phyloP scores from a whole-genome alignment of 2,888 invertebrate genomes.

The Scaptomyza flava region DNA sequence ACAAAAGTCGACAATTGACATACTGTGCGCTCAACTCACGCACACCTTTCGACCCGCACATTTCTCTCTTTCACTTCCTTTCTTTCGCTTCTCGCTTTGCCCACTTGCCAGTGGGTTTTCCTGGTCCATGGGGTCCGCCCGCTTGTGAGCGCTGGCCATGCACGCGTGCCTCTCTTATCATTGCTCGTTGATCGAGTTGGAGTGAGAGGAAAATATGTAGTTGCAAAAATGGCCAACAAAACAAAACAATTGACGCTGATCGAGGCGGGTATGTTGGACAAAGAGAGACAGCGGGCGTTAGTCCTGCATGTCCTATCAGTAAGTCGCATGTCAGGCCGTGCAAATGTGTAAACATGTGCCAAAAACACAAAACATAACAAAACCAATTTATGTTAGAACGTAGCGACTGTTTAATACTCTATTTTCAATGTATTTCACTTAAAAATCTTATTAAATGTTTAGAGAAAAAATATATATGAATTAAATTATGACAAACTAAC shows the following conservation, averaged over 20 bases:
- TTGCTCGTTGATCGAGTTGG: slow-evolving; percentile 18
- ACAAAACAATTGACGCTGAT: slow-evolving; percentile 26
- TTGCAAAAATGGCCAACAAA: slow-evolving; percentile 59
- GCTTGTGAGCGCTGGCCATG: slow-evolving; percentile 55
- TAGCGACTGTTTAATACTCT: slow-evolving; percentile 3
- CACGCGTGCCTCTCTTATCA: slow-evolving; percentile 64
- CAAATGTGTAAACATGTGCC: slow-evolving; percentile 69
- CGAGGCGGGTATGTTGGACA: slow-evolving; percentile 14
- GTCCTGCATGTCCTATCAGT: slow-evolving; percentile 63
- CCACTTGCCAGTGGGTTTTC: neutral
- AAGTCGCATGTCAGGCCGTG: slow-evolving; percentile 62
- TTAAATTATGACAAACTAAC: too few relatives aligned
- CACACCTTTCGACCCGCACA: slow-evolving; percentile 77
- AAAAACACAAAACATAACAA: slow-evolving; percentile 12
- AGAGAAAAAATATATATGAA: too few relatives aligned
- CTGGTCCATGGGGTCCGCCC: slow-evolving; percentile 40
- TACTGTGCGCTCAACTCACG: slow-evolving; percentile 45
- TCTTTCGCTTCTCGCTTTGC: neutral
- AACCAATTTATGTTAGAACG: neutral
- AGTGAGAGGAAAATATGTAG: slow-evolving; percentile 57
- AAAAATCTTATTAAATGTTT: too few relatives aligned
- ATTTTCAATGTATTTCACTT: neutral
- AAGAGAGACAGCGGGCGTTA: slow-evolving; percentile 23
- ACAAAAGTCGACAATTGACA: slow-evolving; percentile 61
- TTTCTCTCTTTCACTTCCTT: slow-evolving; percentile 21